These are phyloP conservation scores for Phrynosoma platyrhinos DNA, from an alignment of 2,113 vertebrate species.

Conservation along the genomic window DNA sequence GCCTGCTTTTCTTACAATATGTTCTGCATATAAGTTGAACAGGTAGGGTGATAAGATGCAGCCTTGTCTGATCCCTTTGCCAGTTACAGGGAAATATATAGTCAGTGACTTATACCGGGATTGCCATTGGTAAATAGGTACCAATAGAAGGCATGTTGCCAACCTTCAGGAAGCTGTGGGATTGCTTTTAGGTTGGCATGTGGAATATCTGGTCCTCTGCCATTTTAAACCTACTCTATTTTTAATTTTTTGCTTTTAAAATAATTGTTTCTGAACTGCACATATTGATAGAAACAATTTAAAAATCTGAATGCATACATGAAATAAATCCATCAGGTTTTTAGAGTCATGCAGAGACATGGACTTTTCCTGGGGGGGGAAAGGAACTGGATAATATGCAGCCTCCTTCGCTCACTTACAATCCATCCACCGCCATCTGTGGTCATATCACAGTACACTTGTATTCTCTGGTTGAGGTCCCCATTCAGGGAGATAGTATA, in stretches of 20 bases:
- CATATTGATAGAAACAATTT: too few species aligned
- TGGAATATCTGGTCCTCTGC: background rate
- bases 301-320: background rate
- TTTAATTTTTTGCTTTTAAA: background rate
- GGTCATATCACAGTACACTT: constrained; percentile 96
- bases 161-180: background rate
- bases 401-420: constrained; percentile 77
- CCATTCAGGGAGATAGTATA: constrained; percentile 95
- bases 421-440: constrained; percentile 96
- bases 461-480: constrained; percentile 88
- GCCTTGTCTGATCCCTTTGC: too few species aligned
- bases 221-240: background rate
- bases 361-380: background rate
- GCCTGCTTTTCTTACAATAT: too few species aligned
- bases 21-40: too few species aligned
- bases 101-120: background rate
- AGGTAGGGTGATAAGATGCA: too few species aligned
- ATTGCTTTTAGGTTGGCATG: background rate
- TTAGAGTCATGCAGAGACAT: background rate
- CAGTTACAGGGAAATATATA: background rate
- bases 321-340: background rate
- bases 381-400: background rate
- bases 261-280: background rate
- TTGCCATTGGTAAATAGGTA: too few species aligned
- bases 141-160: background rate